These are phyloP conservation scores for Meles meles DNA, from an alignment of 2,113 vertebrate species.

Conservation along the genomic window DNA sequence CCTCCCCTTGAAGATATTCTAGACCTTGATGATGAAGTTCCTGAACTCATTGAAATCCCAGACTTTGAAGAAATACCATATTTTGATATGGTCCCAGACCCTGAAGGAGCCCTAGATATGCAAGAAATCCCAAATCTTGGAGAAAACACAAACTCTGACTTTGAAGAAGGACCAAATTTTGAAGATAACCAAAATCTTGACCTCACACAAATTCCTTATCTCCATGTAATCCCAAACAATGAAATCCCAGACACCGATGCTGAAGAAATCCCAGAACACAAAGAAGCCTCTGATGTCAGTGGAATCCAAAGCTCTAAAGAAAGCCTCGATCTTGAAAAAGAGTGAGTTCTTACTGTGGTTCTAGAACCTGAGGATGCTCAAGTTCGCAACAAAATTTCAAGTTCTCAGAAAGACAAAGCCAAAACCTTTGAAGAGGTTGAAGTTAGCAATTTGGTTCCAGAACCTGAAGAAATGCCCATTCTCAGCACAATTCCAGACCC, in stretches of 20 bases:
- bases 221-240: slow-evolving; percentile 27
- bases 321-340: neutral
- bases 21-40: slow-evolving; percentile 33
- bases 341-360: neutral
- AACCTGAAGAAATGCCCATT: slow-evolving; percentile 46
- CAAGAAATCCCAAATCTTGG: neutral
- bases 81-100: slow-evolving; percentile 46
- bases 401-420: neutral
- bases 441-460: neutral
- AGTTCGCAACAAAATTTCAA: neutral
- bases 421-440: slow-evolving; percentile 21
- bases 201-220: slow-evolving; percentile 52
- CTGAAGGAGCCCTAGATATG: neutral
- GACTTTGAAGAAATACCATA: slow-evolving; percentile 55
- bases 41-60: slow-evolving; percentile 34
- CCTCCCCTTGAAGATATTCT: slow-evolving; percentile 55
- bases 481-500: slow-evolving; percentile 40
- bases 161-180: slow-evolving; percentile 47
- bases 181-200: slow-evolving; percentile 30
- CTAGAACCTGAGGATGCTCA: neutral
- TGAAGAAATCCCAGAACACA: neutral
- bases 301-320: neutral
- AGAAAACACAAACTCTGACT: neutral
- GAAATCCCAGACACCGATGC: neutral
- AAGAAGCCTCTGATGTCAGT: neutral